phyloP scores from a whole-genome alignment of 1,140 invertebrate genomes.

The Asobara japonica region DNA sequence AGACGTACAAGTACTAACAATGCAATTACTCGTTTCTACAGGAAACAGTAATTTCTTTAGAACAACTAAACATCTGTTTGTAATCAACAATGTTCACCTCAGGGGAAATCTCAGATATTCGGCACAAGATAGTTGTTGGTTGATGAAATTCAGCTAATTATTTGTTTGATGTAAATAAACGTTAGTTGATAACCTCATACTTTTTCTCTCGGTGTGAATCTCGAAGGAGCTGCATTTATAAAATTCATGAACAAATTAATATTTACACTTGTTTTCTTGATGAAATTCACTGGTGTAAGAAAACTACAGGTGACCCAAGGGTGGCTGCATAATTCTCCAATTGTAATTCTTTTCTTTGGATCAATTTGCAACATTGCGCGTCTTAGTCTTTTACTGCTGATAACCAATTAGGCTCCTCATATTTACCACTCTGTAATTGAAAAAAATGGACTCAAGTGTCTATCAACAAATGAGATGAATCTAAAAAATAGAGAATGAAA shows the following conservation, averaged over 20 bases:
- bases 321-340: slow-evolving; percentile 77
- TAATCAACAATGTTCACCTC: too few relatives aligned
- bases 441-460: background rate
- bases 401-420: slow-evolving; percentile 79
- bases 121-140: background rate
- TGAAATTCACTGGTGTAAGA: slow-evolving; percentile 59
- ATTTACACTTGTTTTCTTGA: slow-evolving; percentile 52
- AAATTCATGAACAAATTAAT: slow-evolving; percentile 22
- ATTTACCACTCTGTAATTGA: slow-evolving; percentile 76
- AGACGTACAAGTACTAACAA: too few relatives aligned
- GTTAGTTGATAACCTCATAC: too few relatives aligned
- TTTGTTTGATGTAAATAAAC: too few relatives aligned
- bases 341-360: slow-evolving; percentile 77
- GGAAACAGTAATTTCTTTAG: too few relatives aligned
- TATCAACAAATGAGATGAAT: background rate
- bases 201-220: too few relatives aligned
- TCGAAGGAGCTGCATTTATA: too few relatives aligned
- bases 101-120: too few relatives aligned
- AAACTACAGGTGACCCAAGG: slow-evolving; percentile 77
- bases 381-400: slow-evolving; percentile 76
- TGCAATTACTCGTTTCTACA: too few relatives aligned
- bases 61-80: too few relatives aligned
- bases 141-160: background rate
- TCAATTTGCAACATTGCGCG: slow-evolving; percentile 80
- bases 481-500: too few relatives aligned